Percentiles rank a stretch among this genome's conserved stretches.
Evolutionary conservation across 2,888 invertebrate genomes (phyloP).

Genomic region (Julus scanicus): DNA sequence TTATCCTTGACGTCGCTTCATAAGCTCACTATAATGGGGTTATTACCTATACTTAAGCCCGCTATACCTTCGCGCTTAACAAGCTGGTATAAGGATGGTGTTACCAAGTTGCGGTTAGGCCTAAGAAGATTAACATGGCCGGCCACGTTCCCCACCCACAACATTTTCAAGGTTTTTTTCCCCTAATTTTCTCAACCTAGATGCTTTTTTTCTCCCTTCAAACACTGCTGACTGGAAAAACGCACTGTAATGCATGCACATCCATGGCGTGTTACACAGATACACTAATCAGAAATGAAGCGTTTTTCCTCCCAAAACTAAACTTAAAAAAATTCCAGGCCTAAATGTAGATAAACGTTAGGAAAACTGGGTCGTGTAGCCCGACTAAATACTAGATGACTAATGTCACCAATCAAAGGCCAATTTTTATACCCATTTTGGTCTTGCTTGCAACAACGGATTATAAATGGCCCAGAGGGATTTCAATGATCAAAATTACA

Average conservation of each 20-base stretch:
- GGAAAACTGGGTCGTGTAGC: constrained; percentile 23
- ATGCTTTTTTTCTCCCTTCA: background rate
- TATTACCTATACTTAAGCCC: constrained; percentile 28
- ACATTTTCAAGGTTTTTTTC: constrained; percentile 41
- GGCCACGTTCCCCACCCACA: constrained; percentile 15
- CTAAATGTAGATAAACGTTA: constrained; percentile 23
- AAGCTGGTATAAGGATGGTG: background rate
- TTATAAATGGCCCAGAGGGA: background rate
- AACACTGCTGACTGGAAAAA: background rate
- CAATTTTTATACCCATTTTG: background rate
- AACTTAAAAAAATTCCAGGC: background rate
- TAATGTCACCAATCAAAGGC: constrained; percentile 14
- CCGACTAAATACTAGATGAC: background rate
- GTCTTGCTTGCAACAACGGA: background rate
- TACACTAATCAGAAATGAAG: constrained; percentile 26
- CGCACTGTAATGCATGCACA: constrained; percentile 7
- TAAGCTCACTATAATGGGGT: constrained; percentile 35
- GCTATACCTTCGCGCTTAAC: background rate
- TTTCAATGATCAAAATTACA: background rate
- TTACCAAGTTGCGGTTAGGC: constrained; percentile 12
- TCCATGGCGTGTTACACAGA: background rate
- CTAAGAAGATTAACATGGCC: constrained; percentile 8
- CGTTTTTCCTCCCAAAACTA: background rate
- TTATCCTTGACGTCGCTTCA: background rate
- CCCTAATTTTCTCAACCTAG: background rate